Evolutionary conservation across 2,797 vertebrate species (phyloP).

Genomic region (Esox masquinongy): DNA sequence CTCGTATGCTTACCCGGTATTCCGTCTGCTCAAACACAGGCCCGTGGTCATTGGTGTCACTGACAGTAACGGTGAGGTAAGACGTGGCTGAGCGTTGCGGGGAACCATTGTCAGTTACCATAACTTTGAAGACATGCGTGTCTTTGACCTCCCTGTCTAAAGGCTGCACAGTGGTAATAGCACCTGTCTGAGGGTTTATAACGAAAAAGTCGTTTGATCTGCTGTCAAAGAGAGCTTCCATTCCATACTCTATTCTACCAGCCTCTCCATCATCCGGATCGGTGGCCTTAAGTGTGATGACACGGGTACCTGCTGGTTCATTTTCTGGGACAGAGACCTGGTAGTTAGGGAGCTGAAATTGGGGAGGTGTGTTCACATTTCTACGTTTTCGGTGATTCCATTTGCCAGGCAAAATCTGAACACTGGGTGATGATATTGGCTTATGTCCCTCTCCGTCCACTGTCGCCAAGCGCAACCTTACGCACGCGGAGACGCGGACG

Average conservation of each 20-base stretch:
- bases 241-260: conserved; percentile 86
- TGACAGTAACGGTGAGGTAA: conserved; percentile 90
- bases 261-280: conserved; percentile 91
- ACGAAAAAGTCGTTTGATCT: conserved; percentile 88
- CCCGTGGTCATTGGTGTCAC: conserved; percentile 92
- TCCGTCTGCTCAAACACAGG: conserved; percentile 92
- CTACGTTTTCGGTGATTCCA: conserved; percentile 65
- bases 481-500: conserved; percentile 50
- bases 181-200: conserved; percentile 83
- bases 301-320: conserved; percentile 83
- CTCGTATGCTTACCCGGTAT: conserved; percentile 87
- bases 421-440: conserved; percentile 10
- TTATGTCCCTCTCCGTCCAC: conserved; percentile 19
- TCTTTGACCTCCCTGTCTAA: conserved; percentile 94
- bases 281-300: conserved; percentile 89
- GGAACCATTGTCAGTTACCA: conserved; percentile 80
- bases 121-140: conserved; percentile 92
- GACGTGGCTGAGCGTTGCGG: conserved; percentile 81
- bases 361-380: conserved; percentile 78
- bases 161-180: conserved; percentile 80
- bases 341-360: conserved; percentile 92
- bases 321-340: conserved; percentile 95
- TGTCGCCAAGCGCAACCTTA: conserved; percentile 54
- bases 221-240: conserved; percentile 91
- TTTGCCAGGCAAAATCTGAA: conserved; percentile 17